Conservation (phyloP, 2,888 invertebrate species). For the Corythucha ciliata region DNA sequence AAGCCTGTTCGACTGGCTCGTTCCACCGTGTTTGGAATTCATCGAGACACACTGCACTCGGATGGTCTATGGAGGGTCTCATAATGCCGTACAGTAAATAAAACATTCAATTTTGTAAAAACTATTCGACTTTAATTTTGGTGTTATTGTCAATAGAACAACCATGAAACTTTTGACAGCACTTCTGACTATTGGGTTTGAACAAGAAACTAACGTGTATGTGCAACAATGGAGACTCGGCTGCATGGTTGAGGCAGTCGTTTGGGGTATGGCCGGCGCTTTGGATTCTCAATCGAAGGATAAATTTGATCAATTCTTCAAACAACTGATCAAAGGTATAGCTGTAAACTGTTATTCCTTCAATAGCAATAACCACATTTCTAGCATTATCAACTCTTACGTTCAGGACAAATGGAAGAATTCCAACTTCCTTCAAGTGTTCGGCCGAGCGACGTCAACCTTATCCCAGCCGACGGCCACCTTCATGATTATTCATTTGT, state of each 20-base stretch:
- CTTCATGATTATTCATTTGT: constrained; percentile 74
- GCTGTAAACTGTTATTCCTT: not conserved
- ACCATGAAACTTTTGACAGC: constrained; percentile 7
- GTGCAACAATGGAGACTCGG: constrained; percentile 76
- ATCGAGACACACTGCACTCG: constrained; percentile 59
- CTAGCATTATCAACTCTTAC: not conserved
- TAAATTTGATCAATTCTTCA: constrained; percentile 45
- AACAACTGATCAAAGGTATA: constrained; percentile 38
- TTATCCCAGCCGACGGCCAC: constrained; percentile 65
- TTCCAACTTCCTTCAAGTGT: constrained; percentile 40
- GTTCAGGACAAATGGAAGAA: not conserved
- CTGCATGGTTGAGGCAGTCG: constrained; percentile 59
- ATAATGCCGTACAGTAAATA: constrained; percentile 50
- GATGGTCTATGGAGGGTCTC: constrained; percentile 58
- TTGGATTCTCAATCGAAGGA: constrained; percentile 61
- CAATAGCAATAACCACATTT: not conserved
- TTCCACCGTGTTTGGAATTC: constrained; percentile 65
- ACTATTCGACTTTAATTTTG: constrained; percentile 7
- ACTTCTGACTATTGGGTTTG: too few species aligned
- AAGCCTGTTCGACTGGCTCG: constrained; percentile 61
- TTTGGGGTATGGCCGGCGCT: constrained; percentile 80
- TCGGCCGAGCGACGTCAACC: constrained; percentile 51
- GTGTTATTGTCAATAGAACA: constrained; percentile 4
- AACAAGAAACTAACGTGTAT: too few species aligned
- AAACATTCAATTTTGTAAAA: constrained; percentile 8